Evolutionary conservation across 2,888 invertebrate species (phyloP).

Genomic region (Copidosoma aretas): DNA sequence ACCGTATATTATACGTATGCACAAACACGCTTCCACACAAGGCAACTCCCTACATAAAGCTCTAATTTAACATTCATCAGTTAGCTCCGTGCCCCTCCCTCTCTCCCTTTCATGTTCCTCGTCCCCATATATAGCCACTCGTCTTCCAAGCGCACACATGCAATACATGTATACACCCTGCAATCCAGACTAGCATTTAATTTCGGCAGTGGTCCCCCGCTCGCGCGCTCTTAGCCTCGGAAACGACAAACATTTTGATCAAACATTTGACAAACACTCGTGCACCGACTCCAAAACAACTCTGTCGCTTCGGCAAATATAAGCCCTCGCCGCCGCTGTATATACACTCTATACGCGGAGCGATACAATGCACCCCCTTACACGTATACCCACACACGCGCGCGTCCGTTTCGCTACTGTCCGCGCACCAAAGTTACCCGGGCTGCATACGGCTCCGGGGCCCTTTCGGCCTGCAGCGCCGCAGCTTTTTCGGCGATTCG

Average conservation of each 20-base stretch:
- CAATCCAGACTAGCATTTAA: slow-evolving; percentile 57
- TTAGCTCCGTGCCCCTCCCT: neutral
- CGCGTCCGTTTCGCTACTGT: slow-evolving; percentile 54
- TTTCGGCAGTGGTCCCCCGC: slow-evolving; percentile 48
- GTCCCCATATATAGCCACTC: neutral
- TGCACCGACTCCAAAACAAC: slow-evolving; percentile 49
- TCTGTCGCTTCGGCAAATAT: slow-evolving; percentile 54
- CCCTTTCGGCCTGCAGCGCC: slow-evolving; percentile 7
- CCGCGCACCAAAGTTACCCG: slow-evolving; percentile 51
- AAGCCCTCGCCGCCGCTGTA: slow-evolving; percentile 23
- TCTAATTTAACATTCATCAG: neutral
- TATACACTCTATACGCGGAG: too few species aligned
- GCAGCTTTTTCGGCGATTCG: neutral
- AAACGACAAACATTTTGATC: slow-evolving; percentile 59
- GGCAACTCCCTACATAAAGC: slow-evolving; percentile 1
- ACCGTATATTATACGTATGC: too few species aligned
- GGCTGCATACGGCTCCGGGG: slow-evolving; percentile 56
- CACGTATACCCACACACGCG: slow-evolving; percentile 41
- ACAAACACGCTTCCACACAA: slow-evolving; percentile 17
- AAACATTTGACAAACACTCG: slow-evolving; percentile 62
- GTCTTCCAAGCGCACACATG: neutral
- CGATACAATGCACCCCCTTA: too few species aligned
- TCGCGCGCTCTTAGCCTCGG: slow-evolving; percentile 43
- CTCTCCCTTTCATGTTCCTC: slow-evolving; percentile 15
- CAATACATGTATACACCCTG: slow-evolving; percentile 35